Base-by-base conservation (phyloP, 2,113 vertebrate genomes). In the Aleadryas rufinucha region DNA sequence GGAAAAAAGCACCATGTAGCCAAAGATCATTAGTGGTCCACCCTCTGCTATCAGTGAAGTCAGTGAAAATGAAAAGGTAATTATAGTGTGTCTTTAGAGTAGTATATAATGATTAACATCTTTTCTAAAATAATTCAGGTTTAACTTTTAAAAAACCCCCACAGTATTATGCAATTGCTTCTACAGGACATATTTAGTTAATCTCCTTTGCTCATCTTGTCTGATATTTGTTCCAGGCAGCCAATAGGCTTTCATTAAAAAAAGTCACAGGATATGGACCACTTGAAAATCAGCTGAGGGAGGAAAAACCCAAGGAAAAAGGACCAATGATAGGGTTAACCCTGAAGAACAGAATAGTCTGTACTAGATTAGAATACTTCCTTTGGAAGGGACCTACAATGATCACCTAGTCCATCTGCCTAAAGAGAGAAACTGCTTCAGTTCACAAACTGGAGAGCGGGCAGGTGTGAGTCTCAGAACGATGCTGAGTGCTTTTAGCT, bases 21-120 rank as follows among this genome's bases (percentile, higher is more conserved):
- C 95, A 93, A 92, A 93, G 93, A 93, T 95, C 93, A 90, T 92
- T 92, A 80, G 22, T 66, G 90, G 76, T 59, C 92, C 90, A 93
- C 72, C 71, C 82, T 94, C 92, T 86, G 82, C 75, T 83, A 93
- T 93, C 90, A 95, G 35, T 61, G 71, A 91, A 95, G 89, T 93
- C 91, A 84, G 30, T 47, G 78, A 80, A 96, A 95, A 93, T 66
- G 68, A 96, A 93, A 77, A 92, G 72, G 50, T 96, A 96, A 96
- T 96, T 96, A 95, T 41, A 94, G 87, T 77, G 79, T 14, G 52
- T 49, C 60, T 96, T 90, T 44, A 37, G 21, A 96, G 59, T 26
- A 60, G 24, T n/a, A 86, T 56, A 71, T 47, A 63, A 69, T 84
- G 70, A 88, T 84, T 84, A 92, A 77, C n/a, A 60, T 45, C 0